These are phyloP conservation scores for Lacerta bilineata DNA, from an alignment of 2,797 vertebrate species.

Conservation along the genomic window DNA sequence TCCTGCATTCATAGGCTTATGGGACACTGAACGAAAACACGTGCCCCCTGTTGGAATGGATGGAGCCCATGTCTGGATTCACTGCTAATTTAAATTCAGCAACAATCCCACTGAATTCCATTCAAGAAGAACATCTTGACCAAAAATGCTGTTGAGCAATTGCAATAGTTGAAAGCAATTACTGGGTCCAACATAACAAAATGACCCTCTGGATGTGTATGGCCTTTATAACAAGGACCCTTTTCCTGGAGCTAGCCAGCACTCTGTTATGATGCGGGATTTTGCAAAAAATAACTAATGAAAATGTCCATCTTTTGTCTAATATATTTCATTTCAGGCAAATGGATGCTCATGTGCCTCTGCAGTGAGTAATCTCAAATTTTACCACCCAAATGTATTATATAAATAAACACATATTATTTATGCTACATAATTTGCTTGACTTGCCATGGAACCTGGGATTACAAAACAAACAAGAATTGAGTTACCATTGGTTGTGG, in stretches of 20 bases:
- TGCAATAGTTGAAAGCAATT: neutral
- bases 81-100: neutral
- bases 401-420: neutral
- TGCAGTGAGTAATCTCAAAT: neutral
- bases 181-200: neutral
- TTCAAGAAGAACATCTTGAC: neutral
- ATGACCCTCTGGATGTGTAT: neutral
- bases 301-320: too few species aligned
- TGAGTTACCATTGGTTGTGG: neutral
- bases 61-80: neutral
- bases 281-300: too few species aligned
- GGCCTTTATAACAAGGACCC: neutral
- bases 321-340: neutral
- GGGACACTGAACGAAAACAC: slow-evolving; percentile 3
- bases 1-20: neutral
- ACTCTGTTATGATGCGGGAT: too few species aligned
- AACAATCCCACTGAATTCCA: neutral
- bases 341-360: neutral
- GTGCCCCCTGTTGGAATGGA: neutral
- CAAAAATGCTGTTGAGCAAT: neutral
- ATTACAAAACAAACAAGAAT: neutral
- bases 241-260: neutral
- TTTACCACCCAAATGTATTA: neutral
- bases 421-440: neutral
- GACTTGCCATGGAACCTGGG: neutral